Evolutionary conservation across 2,797 vertebrate genomes (phyloP), one percentile per base, ranked within the genome.

Genomic region (Octomys mimax): DNA sequence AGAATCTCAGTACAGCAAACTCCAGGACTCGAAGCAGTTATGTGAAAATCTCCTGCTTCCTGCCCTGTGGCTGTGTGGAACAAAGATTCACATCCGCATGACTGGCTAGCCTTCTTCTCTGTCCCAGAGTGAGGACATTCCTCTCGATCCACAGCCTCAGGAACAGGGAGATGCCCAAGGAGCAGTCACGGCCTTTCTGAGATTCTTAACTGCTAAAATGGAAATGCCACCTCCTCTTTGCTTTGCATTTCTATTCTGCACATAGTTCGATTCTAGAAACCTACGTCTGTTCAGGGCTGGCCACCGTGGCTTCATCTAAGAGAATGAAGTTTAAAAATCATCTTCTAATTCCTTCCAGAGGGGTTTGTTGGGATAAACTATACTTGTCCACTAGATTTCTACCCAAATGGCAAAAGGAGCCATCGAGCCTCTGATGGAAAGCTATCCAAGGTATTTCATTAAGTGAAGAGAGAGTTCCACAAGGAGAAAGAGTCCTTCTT

Each of bases 191-290:
- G 73, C 1, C 19, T 83, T 87, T 89, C 28, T 39, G 21, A 92
- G 57, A 93, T 4, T 54, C 81, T 49, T 49, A 49, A 71, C 66
- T 79, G 77, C 70, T 94, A 68, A 92, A 81, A 78, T 33, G 36
- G 54, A 73, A 94, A 66, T 31, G 10, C 4, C 2, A 9, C 1
- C 54, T 82, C 71, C 33, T 92, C 87, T n/a, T 57, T 54, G 66
- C 24, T 42, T 36, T 28, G 28, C 54, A 71, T 42, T 89, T 84
- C 71, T 66, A 59, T 78, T 91, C 31, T 39, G 7, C 0, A 1
- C 66, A 7, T 70, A 16, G 16, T 36, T 59, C 3, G 1, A 70
- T 92, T 49, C 11, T 13, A 71, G 59, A 73, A 82, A 95, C 90
- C 62, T 2, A 57, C 46, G 78, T 89, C 42, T 36, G 10, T 57